These are phyloP conservation scores for Solenopsis fugax DNA, from an alignment of 1,140 invertebrate species.

Conservation along the genomic window DNA sequence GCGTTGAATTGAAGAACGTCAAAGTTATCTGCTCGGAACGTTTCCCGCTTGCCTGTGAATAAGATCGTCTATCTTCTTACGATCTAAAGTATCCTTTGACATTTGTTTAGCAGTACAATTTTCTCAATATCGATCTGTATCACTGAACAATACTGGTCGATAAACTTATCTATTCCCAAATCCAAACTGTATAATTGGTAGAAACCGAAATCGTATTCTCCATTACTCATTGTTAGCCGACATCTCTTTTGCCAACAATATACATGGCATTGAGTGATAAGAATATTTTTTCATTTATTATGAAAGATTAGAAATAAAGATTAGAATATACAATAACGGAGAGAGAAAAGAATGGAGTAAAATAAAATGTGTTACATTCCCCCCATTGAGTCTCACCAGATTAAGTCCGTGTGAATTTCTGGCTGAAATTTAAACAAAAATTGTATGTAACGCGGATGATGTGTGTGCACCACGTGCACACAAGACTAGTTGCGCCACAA, in stretches of 20 bases:
- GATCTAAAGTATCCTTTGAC: constrained; percentile 8
- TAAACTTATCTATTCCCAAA: neutral
- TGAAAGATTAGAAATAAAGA: neutral
- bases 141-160: constrained; percentile 12
- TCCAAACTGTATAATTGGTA: neutral
- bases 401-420: constrained; percentile 10
- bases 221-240: neutral
- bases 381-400: neutral
- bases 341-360: neutral
- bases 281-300: neutral
- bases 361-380: neutral
- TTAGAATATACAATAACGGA: neutral
- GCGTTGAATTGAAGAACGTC: neutral
- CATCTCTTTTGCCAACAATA: neutral
- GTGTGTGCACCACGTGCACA: neutral
- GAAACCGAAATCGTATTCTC: neutral
- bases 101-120: constrained; percentile 12
- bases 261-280: neutral
- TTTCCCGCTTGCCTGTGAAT: neutral
- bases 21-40: neutral
- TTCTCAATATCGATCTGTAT: neutral
- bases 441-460: neutral
- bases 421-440: constrained; percentile 9
- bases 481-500: constrained; percentile 9
- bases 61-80: constrained; percentile 15